phyloP scores from a whole-genome alignment of 1,140 invertebrate species.

The Sycobia sp. region DNA sequence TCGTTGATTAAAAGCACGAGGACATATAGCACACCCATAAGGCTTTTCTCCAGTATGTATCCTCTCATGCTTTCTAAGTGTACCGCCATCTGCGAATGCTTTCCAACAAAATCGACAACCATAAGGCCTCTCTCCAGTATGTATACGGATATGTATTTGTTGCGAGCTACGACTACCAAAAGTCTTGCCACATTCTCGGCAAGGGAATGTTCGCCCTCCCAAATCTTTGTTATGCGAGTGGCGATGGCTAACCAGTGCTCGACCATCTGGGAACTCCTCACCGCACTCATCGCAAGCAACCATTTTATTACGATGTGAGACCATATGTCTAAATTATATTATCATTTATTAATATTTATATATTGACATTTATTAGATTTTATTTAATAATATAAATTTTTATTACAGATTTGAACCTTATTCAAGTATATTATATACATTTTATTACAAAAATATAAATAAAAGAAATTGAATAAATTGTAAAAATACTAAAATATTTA shows the following conservation, averaged over 20 bases:
- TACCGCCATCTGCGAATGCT: slow-evolving; percentile 97
- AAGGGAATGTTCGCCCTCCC: slow-evolving; percentile 76
- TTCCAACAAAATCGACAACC: slow-evolving; percentile 98
- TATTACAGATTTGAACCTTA: no score
- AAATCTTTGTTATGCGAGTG: slow-evolving; percentile 68
- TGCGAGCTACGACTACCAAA: slow-evolving; percentile 87
- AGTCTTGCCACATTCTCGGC: slow-evolving; percentile 83
- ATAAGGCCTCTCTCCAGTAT: slow-evolving; percentile 85
- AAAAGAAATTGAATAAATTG: no score
- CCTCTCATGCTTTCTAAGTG: slow-evolving; percentile 94
- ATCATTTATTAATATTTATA: not conserved
- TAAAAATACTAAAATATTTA: not conserved
- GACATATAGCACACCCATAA: slow-evolving; percentile 93
- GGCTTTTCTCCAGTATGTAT: slow-evolving; percentile 97
- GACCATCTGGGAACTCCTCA: slow-evolving; percentile 73
- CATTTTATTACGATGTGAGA: slow-evolving; percentile 72
- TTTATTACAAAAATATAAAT: no score
- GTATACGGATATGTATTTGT: slow-evolving; percentile 89
- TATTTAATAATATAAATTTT: not conserved
- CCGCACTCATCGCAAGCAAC: slow-evolving; percentile 74
- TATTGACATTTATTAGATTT: not conserved
- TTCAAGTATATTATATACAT: no score
- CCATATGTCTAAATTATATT: slow-evolving; percentile 63
- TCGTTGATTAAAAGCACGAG: slow-evolving; percentile 82
- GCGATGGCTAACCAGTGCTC: slow-evolving; percentile 72